These are phyloP conservation scores for Lindbergichthys nudifrons DNA, from an alignment of 2,797 vertebrate species.

Conservation along the genomic window DNA sequence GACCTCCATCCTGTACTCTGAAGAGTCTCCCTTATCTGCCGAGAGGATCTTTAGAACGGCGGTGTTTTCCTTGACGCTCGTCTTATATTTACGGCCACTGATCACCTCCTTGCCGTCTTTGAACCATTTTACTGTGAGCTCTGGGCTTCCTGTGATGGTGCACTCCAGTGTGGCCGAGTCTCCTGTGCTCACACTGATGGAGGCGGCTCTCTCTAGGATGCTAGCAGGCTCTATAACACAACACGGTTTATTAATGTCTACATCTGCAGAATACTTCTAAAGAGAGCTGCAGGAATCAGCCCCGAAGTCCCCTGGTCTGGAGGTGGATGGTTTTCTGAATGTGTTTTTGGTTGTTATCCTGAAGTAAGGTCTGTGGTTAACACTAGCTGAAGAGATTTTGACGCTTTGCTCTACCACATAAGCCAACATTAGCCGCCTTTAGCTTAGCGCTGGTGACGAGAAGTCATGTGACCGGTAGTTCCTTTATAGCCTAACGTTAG, in stretches of 20 bases:
- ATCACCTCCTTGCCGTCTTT: conserved; percentile 90
- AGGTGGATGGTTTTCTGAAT: no score
- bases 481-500: no score
- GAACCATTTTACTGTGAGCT: conserved; percentile 95
- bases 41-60: conserved; percentile 92
- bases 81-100: conserved; percentile 92
- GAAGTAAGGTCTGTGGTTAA: no score
- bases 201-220: conserved; percentile 90
- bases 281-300: not conserved
- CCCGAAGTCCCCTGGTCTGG: no score
- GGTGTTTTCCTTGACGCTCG: conserved; percentile 90
- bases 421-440: no score
- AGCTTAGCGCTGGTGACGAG: no score
- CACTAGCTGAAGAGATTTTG: no score
- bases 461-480: no score
- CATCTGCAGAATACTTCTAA: not conserved
- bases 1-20: conserved; percentile 93
- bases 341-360: no score
- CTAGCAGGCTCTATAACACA: conserved; percentile 91
- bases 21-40: conserved; percentile 90
- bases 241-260: conserved; percentile 17
- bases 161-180: conserved; percentile 92
- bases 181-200: conserved; percentile 93
- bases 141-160: conserved; percentile 91
- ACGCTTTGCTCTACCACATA: no score